Base-by-base conservation (phyloP, 2,113 vertebrate species). In the Prunella himalayana region DNA sequence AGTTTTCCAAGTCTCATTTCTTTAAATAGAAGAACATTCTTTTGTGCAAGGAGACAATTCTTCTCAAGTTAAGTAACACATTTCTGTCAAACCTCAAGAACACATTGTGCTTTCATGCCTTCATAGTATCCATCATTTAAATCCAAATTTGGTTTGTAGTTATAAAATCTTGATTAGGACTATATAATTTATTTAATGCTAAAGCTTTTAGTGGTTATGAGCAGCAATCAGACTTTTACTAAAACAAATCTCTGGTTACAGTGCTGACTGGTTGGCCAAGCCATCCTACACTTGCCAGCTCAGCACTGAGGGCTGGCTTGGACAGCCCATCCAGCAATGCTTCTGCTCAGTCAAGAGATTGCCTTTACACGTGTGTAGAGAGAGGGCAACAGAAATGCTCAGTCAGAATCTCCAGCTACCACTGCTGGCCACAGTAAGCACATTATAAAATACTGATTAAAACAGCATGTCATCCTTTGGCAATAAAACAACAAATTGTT, bases 11-110 rank as follows among this genome's bases (percentile, higher is more conserved):
- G 59, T 49, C 37, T 88, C 45, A 41, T 63, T 82, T 84, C 78
- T 82, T 79, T 60, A 89, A 96, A 78, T 1, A 73, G 31, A 82
- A 72, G 6, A 83, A 68, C 23, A 10, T 71, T 68, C 76, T 90
- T 83, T 90, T 49, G 80, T 49, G n/a, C 37, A 78, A 81, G n/a
- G 14, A 88, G 44, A 86, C 31, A 54, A 68, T 94, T 83, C 71
- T 93, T 90, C 60, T 65, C 72, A 28, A 85, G 79, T 71, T 85
- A 88, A 93, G 64, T 51, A 92, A 92, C 60, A 68, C 93, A 94
- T 86, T 92, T 91, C 82, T 81, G 60, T 93, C 90, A 92, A 88
- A 94, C 80, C 94, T 93, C 93, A 95, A 83, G 90, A 96, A 93
- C 88, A 92, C 53, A 82, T 39, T 76, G 82, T 86, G 82, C 84